Conservation (phyloP, 2,113 vertebrate genomes). For the Eudyptes chrysolophus region DNA sequence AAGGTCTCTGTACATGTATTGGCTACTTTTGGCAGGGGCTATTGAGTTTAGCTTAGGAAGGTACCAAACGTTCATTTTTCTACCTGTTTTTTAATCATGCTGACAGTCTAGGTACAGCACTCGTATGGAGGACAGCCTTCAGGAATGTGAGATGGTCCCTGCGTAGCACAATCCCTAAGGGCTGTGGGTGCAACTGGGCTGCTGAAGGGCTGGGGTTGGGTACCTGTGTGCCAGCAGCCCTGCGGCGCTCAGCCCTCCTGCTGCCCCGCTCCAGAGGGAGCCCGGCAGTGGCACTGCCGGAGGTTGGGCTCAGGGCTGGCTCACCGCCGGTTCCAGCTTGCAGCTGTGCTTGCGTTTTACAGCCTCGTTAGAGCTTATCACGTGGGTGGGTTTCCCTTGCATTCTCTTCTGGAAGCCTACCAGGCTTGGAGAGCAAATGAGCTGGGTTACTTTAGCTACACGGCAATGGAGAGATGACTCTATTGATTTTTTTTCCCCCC, state of each 20-base stretch:
- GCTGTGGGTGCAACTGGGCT: background rate
- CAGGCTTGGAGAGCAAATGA: background rate
- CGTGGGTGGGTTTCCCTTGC: background rate
- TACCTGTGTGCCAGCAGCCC: background rate
- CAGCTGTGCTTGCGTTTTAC: background rate
- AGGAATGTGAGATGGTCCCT: background rate
- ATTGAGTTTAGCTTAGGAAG: background rate
- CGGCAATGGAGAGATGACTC: background rate
- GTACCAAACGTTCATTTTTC: background rate
- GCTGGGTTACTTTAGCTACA: background rate
- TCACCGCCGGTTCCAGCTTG: background rate
- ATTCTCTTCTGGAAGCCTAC: background rate
- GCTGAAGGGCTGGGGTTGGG: background rate
- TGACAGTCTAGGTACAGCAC: background rate
- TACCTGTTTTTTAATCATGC: background rate
- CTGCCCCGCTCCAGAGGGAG: background rate
- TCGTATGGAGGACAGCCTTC: background rate
- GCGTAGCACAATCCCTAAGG: background rate
- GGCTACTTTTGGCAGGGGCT: background rate
- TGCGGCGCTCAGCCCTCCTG: background rate
- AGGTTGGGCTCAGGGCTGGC: background rate
- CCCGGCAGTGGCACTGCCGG: background rate
- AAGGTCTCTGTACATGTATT: background rate
- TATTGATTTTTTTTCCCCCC: rapidly evolving
- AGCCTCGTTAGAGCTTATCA: background rate